Base-by-base conservation (phyloP, 2,888 invertebrate genomes). In the Pristionchus japonicus region DNA sequence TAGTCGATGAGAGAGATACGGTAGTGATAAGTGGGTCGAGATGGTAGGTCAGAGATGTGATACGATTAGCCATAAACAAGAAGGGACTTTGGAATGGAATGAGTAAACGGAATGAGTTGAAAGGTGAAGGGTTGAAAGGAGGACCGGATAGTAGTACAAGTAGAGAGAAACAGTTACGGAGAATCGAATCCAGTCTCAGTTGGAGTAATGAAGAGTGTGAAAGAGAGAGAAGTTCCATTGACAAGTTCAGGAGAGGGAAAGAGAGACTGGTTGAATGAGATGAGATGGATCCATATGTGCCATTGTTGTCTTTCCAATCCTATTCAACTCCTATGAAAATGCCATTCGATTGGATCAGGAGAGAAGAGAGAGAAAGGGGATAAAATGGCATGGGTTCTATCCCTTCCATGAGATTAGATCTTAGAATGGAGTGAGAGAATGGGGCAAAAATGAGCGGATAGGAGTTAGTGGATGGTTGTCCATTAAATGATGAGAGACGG, bases 401-500 rank as follows among this genome's bases (percentile, higher is more conserved):
- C 40, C 37, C 74, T 23, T 23, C 40, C 20, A 23, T 74, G 37
- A 74, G 74, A 74, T 74, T 74, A 40, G 40, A 74, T 74, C 74
- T 74, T 23, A 74, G 74, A 74, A 74, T 40, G 74, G 64, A 67
- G 64, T 31, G 70, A 70, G 37, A 70, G 70, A 74, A 74, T 31
- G 74, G 74, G 74, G 40, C 74, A 74, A 37, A 74, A 74, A 37
- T 74, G 74, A 74, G 70, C 9, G 40, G 74, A 74, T 74, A 74
- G 74, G 20, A 74, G 37, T 40, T 37, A 40, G 74, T 27, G 40
- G 74, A 74, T 74, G 74, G 74, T 74, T 74, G 23, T 74, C 74
- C 40, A 74, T 74, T 74, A 40, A 74, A 74, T 67, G 67, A 67
- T 67, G 74, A 40, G n/a, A n/a, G 74, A n/a, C 37, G 74, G 74